Evolutionary conservation across 92 coral and sea anemone genomes (phyloP), one percentile per base, ranked within the genome.

Genomic region (Paramuricea clavata): DNA sequence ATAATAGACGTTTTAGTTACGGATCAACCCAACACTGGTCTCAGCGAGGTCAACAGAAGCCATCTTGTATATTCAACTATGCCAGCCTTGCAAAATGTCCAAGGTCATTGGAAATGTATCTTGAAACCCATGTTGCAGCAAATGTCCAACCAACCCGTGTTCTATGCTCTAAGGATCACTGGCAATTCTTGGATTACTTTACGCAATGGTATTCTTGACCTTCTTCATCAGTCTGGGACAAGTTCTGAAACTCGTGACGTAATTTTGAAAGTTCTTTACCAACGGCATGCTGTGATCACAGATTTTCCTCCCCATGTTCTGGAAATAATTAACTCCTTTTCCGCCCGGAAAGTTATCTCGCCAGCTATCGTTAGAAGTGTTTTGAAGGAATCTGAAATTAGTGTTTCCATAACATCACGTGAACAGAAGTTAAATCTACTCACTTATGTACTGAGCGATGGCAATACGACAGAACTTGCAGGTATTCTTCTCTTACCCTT

Each of bases 81-180:
- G 82, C 82, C 82, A 49, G 68, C 7, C 64, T 68, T 95, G 47
- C 91, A 86, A 73, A 90, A 86, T 26, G 93, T 95, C 5, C 98
- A 92, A 81, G 93, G 96, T 3, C 98, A 93, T 78, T 95, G 98
- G 98, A 85, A 89, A 77, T 83, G 83, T n/a, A 69, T 95, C 41
- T 60, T 95, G 65, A 86, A 89, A 41, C 98, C 98, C 34, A 21
- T 82, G 36, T 72, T 88, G 42, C 39, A 27, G 68, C 27, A 26
- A 34, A 36, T 88, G 70, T 28, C 26, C 13, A 16, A 23, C 49
- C 41, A 74, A 22, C 27, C 50, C 28, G 39, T 88, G 26, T 82
- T 81, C 61, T 74, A 44, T 35, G 76, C 86, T 16, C 33, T 3
- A 19, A 81, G 91, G 2, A 60, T 27, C 39, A n/a, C 41, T 32